These are phyloP conservation scores for Sebastes fasciatus DNA, from an alignment of 2,113 vertebrate genomes.

Conservation along the genomic window DNA sequence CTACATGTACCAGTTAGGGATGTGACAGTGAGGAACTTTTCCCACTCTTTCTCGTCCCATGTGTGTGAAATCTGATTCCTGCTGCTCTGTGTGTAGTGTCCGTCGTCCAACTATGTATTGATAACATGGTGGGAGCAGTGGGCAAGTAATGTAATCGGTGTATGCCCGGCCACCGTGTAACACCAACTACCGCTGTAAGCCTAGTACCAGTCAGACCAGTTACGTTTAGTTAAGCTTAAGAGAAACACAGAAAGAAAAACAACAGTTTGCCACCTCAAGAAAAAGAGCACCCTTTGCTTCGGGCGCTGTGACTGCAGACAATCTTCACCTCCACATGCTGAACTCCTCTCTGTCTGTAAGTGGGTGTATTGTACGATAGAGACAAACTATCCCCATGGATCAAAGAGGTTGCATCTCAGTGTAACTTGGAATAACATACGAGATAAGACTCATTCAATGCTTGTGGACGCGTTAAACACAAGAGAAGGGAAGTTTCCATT, in stretches of 20 bases:
- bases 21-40: too few species aligned
- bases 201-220: neutral
- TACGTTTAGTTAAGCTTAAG: neutral
- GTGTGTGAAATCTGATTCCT: too few species aligned
- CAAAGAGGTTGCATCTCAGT: conserved; percentile 8
- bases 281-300: neutral
- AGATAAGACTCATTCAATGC: neutral
- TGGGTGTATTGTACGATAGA: neutral
- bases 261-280: neutral
- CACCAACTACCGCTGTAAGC: too few species aligned
- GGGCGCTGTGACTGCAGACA: neutral
- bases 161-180: too few species aligned
- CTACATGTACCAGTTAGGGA: neutral
- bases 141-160: too few species aligned
- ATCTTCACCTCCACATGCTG: neutral
- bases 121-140: too few species aligned
- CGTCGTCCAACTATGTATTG: too few species aligned
- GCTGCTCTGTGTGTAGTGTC: too few species aligned
- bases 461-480: conserved; percentile 9
- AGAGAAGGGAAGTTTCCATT: conserved; percentile 10
- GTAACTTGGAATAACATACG: neutral
- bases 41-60: too few species aligned
- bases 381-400: neutral
- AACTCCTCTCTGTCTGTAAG: neutral
- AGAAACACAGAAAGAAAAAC: neutral